Evolutionary conservation across 2,113 vertebrate genomes (phyloP), one percentile per base, ranked within the genome.

Genomic region (Nibea albiflora): DNA sequence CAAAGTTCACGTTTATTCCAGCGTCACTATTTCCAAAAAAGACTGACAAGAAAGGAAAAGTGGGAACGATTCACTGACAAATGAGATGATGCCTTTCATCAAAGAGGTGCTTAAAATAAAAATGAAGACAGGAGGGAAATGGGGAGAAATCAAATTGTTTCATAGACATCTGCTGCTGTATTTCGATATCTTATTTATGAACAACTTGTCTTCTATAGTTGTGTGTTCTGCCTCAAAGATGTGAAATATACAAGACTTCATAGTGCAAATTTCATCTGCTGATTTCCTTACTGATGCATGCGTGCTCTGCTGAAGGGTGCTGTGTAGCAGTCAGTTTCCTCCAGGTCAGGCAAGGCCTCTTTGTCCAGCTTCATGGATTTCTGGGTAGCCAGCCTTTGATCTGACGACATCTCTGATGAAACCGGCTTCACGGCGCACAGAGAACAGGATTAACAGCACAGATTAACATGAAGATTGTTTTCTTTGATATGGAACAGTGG

Each of bases 331-430:
- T 98, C 97, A 0, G 96, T 96, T 53, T 98, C 97, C 86, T 99
- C 97, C 68, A 99, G 93, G 80, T 99, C 97, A 50, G 98, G 98
- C 49, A 99, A 90, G 0, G 97, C 97, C 84, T 98, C 97, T 89
- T 99, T 99, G 92, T 99, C 98, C 3, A 99, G 96, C 93, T 98
- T 97, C 98, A 99, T 99, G 3, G 98, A 88, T 99, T 99, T 88
- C 94, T 96, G 19, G 98, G 96, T 88, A 99, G 90, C 98, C 98
- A 99, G 16, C 96, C 98, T 89, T 98, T 99, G 63, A 99, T 84
- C 88, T 98, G 96, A 81, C 94, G 95, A 81, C 96, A 96, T 80
- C 96, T 96, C 85, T 95, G 94, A 92, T 98, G 96, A 87, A 98
- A 95, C 88, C 96, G 97, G 94, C 92, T 94, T 91, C 88, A 35